These are phyloP conservation scores for Cylas formicarius DNA, from an alignment of 1,140 invertebrate genomes.

Conservation along the genomic window DNA sequence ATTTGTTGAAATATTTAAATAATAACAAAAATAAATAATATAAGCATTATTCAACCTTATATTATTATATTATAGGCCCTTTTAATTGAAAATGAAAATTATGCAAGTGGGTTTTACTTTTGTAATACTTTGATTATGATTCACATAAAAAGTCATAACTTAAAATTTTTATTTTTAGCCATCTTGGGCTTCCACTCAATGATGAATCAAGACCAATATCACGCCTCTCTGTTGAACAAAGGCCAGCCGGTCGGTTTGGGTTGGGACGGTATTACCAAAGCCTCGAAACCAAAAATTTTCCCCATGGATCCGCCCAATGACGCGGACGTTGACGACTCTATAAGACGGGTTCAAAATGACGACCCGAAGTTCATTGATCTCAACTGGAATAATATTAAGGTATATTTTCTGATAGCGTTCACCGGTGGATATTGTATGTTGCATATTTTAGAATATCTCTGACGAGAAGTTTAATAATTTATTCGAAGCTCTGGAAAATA, in stretches of 20 bases:
- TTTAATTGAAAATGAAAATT: no score
- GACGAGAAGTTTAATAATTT: slow-evolving; percentile 89
- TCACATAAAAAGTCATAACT: no score
- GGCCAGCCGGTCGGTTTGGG: slow-evolving; percentile 78
- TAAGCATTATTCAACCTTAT: no score
- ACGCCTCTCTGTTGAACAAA: slow-evolving; percentile 89
- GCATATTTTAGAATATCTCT: slow-evolving; percentile 90
- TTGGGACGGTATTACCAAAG: slow-evolving; percentile 92
- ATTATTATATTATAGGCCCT: no score
- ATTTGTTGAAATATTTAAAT: no score
- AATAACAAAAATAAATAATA: no score
- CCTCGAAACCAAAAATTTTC: slow-evolving; percentile 82
- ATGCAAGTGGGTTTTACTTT: no score
- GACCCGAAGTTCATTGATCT: slow-evolving; percentile 80
- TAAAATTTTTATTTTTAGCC: slow-evolving; percentile 57
- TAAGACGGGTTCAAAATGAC: slow-evolving; percentile 81
- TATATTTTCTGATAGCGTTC: slow-evolving; percentile 36
- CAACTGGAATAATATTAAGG: slow-evolving; percentile 97
- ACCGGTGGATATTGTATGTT: slow-evolving; percentile 1
- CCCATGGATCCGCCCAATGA: slow-evolving; percentile 89
- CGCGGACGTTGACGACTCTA: slow-evolving; percentile 86
- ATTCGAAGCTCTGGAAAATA: slow-evolving; percentile 80
- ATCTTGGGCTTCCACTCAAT: slow-evolving; percentile 99
- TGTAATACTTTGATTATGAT: no score
- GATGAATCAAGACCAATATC: slow-evolving; percentile 99